Conservation (phyloP, 2,113 vertebrate species). For the Xiphias gladius region DNA sequence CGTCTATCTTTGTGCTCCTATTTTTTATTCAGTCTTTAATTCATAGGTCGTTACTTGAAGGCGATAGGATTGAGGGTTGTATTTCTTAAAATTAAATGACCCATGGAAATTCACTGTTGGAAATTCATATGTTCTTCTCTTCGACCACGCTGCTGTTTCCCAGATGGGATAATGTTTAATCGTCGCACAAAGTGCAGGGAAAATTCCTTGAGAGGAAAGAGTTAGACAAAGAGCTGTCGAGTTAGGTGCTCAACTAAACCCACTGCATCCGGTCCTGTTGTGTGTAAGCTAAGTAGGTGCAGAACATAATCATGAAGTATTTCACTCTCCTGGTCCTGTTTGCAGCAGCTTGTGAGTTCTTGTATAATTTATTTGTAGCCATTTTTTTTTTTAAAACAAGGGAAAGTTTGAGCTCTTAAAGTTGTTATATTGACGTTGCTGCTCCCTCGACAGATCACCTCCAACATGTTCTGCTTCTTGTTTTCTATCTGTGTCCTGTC, state of each 20-base stretch:
- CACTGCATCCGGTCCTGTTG: not conserved
- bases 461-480: constrained; percentile 88
- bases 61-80: not conserved
- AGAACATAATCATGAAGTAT: constrained; percentile 72
- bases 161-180: constrained; percentile 68
- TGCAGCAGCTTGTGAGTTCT: constrained; percentile 77
- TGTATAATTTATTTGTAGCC: not conserved
- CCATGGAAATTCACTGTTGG: not conserved
- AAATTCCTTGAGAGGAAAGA: constrained; percentile 44
- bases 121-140: not conserved
- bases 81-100: not conserved
- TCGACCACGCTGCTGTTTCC: constrained; percentile 71
- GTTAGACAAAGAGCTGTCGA: constrained; percentile 41
- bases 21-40: not conserved
- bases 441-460: constrained; percentile 83
- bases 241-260: constrained; percentile 3
- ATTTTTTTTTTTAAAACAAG: no score
- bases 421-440: no score
- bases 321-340: constrained; percentile 82
- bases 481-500: constrained; percentile 47
- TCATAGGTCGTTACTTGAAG: not conserved
- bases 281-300: not conserved
- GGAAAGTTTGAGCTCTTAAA: not conserved
- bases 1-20: not conserved
- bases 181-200: constrained; percentile 16